Conservation (phyloP, 1,140 invertebrate genomes). For the Littorina saxatilis region DNA sequence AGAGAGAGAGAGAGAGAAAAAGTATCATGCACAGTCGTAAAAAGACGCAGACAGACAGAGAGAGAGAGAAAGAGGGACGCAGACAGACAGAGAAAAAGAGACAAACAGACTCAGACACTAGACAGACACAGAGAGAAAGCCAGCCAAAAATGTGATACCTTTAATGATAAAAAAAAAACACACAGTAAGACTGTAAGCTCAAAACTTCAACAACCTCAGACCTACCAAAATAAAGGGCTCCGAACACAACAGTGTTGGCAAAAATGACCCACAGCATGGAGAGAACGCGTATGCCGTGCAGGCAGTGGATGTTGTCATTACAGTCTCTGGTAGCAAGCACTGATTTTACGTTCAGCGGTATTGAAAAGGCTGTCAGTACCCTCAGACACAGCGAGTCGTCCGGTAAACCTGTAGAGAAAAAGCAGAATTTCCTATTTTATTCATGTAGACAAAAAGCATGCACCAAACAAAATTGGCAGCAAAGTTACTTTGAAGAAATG, state of each 20-base stretch:
- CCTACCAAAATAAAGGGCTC: conserved; percentile 29
- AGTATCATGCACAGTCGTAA: too few relatives aligned
- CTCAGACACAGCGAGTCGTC: conserved; percentile 29
- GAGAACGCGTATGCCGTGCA: conserved; percentile 44
- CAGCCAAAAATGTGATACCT: too few relatives aligned
- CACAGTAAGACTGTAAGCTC: not conserved
- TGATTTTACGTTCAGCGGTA: not conserved
- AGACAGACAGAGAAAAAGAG: not conserved
- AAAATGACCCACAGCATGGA: conserved; percentile 46
- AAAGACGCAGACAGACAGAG: too few relatives aligned
- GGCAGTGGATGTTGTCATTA: conserved; percentile 15
- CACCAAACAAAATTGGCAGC: too few relatives aligned
- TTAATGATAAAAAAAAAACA: not conserved
- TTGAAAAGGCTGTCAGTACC: conserved; percentile 31
- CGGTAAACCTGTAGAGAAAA: not conserved
- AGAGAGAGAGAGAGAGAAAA: too few relatives aligned
- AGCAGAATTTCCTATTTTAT: not conserved
- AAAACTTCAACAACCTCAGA: not conserved
- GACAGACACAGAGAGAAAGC: not conserved
- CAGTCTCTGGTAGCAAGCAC: not conserved
- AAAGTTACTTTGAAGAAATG: too few relatives aligned
- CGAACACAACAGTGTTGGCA: conserved; percentile 22
- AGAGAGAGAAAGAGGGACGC: too few relatives aligned
- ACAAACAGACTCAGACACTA: not conserved
- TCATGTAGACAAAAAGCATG: too few relatives aligned